Evolutionary conservation across 1,140 invertebrate genomes (phyloP), one percentile per base, ranked within the genome.

Genomic region (Zaprionus taronus): DNA sequence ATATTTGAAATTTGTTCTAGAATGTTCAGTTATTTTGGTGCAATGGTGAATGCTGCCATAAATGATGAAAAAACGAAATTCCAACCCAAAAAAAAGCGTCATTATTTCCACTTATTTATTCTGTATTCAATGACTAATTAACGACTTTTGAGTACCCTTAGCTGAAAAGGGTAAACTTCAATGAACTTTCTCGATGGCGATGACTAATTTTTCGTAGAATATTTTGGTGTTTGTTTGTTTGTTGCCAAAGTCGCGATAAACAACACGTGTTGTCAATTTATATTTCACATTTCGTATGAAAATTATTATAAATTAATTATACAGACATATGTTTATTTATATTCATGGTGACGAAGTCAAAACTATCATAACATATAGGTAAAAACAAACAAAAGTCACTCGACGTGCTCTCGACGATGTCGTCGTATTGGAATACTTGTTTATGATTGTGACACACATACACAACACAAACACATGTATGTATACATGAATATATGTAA

Each of bases 361-460:
- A 73, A 53, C 70, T 56, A 63, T 26, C 11, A 57, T 57, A 49
- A 58, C 56, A 51, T 57, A 73, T 63, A 26, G 24, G 24, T 26
- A 36, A 85, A 86, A 82, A 86, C 68, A 86, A 86, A 86, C 83
- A 85, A 72, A 66, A 47, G 47, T 41, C 17, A 15, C 7, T 15
- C 36, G 34, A 15, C 31, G 57, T 31, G 28, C 11, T 61, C n/a
- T 24, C 28, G 28, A 31, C 44, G 20, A 20, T 12, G 41, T 17
- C 41, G 17, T 51, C 20, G 47, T 51, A 14, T 51, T 22, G 20
- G 47, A 51, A 51, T 51, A 51, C 47, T 51, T 51, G 47, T 51
- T 51, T 51, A 22, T 51, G 47, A 2, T 22, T 9, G 31, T 34
- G 9, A 34, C 31, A 34, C 31, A 11, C 31, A 31, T 2, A 31